phyloP scores from a whole-genome alignment of 2,888 invertebrate species.

The Nineta flava region DNA sequence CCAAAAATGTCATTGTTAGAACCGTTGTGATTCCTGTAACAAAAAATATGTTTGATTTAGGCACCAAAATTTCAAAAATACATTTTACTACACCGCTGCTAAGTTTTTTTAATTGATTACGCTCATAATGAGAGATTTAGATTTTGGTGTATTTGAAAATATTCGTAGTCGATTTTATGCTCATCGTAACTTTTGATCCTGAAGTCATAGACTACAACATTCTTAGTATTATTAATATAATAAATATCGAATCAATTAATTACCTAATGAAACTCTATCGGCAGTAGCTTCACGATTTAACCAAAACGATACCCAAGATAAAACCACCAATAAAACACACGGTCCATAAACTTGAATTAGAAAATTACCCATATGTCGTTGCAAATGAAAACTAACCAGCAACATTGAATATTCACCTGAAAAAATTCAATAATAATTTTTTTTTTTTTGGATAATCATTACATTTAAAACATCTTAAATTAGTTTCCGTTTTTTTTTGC shows the following conservation, averaged over 20 bases:
- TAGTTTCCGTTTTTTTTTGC: too few species aligned
- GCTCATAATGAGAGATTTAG: too few species aligned
- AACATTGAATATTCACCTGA: conserved; percentile 53
- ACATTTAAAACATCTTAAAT: too few species aligned
- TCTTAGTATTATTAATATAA: neutral
- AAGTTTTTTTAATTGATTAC: too few species aligned
- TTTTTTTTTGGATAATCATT: too few species aligned
- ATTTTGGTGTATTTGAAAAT: too few species aligned
- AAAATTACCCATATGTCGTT: conserved; percentile 74
- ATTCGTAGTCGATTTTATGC: too few species aligned
- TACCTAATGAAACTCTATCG: conserved; percentile 64
- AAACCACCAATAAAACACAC: conserved; percentile 64
- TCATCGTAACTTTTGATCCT: too few species aligned
- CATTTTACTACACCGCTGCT: too few species aligned
- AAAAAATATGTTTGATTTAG: too few species aligned
- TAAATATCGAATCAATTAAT: conserved; percentile 11
- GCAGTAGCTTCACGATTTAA: conserved; percentile 72
- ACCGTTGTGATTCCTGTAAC: conserved; percentile 62
- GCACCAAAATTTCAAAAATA: too few species aligned
- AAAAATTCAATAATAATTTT: conserved; percentile 15
- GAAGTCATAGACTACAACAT: conserved; percentile 11
- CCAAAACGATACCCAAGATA: conserved; percentile 81
- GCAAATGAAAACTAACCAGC: conserved; percentile 57
- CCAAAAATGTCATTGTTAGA: conserved; percentile 70
- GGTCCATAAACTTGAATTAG: conserved; percentile 76